These are phyloP conservation scores for Drosophila pectinifera DNA, from an alignment of 1,140 invertebrate species.

Conservation along the genomic window DNA sequence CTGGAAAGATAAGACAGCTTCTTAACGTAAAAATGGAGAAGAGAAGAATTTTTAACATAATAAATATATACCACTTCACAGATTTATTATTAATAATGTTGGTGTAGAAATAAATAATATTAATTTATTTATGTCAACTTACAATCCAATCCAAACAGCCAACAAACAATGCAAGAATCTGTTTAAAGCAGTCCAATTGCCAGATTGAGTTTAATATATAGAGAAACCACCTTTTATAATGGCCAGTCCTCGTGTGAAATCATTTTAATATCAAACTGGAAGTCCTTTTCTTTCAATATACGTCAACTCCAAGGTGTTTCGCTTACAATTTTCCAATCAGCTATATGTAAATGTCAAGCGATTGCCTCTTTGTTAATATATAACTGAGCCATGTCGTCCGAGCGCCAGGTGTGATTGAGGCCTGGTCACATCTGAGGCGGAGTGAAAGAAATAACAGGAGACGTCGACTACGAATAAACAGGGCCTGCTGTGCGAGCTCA, in stretches of 20 bases:
- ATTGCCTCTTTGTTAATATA: constrained; percentile 20
- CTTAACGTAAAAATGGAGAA: not conserved
- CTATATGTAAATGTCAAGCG: constrained; percentile 64
- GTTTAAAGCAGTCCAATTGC: too few species aligned
- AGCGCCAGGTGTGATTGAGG: constrained; percentile 66
- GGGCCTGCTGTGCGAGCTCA: constrained; percentile 49
- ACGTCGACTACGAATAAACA: constrained; percentile 39
- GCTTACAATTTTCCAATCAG: constrained; percentile 44
- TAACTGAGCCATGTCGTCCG: not conserved
- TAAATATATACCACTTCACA: too few species aligned
- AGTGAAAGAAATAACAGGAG: constrained; percentile 30
- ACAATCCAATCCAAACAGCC: too few species aligned
- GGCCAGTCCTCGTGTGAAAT: too few species aligned
- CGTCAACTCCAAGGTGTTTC: constrained; percentile 38
- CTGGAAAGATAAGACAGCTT: not conserved
- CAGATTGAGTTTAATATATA: too few species aligned
- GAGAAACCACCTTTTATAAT: too few species aligned
- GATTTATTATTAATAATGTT: too few species aligned
- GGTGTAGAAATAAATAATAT: too few species aligned
- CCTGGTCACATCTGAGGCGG: constrained; percentile 16
- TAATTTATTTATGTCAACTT: too few species aligned
- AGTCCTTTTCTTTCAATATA: constrained; percentile 51
- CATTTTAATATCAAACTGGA: too few species aligned
- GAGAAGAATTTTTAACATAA: too few species aligned
- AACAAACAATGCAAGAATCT: too few species aligned